Base-by-base conservation (phyloP, 2,797 vertebrate genomes). In the Gobionotothen gibberifrons region DNA sequence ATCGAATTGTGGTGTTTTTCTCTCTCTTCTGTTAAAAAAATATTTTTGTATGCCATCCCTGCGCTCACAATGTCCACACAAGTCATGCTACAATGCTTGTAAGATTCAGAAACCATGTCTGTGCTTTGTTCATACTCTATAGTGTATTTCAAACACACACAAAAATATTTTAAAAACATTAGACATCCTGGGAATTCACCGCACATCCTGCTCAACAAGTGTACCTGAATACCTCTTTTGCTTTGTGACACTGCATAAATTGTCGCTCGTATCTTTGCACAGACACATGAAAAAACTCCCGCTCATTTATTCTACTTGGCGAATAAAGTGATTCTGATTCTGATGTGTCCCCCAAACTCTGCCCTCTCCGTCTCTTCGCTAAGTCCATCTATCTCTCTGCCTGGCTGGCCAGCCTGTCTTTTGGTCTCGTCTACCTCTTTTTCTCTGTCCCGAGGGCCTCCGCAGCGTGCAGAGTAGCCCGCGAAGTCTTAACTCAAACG, bases 401-500 rank as follows among this genome's bases (percentile, higher is more conserved):
- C 86, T 81, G 81, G 82, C 81, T 86, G 81, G 83, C 81, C 85
- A 69, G 71, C 69, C 77, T 78, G 81, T 89, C 89, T 89, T 66
- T 84, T 81, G 73, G 75, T 85, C 81, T 78, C 62, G 5, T 82
- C 83, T 76, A 72, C 78, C 82, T 91, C 88, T 90, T 88, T 87
- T 88, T 88, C 89, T 90, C 83, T 80, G 82, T 88, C 88, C 85
- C 85, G 17, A 59, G 87, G 85, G 88, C 84, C 82, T 87, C 72
- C 6, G 65, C 76, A 55, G 85, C 77, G 84, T 85, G 78, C 79
- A 78, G 82, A 86, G 85, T 79, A 83, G 82, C 86, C 86, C 74
- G 76, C 57, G 10, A 75, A 91, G 83, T 85, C 87, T 89, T 91
- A 90, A 90, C 83, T 88, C 83, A 85, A 88, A 92, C 66, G 82